phyloP scores from a whole-genome alignment of 2,888 invertebrate species.

The Itoplectis maculator region DNA sequence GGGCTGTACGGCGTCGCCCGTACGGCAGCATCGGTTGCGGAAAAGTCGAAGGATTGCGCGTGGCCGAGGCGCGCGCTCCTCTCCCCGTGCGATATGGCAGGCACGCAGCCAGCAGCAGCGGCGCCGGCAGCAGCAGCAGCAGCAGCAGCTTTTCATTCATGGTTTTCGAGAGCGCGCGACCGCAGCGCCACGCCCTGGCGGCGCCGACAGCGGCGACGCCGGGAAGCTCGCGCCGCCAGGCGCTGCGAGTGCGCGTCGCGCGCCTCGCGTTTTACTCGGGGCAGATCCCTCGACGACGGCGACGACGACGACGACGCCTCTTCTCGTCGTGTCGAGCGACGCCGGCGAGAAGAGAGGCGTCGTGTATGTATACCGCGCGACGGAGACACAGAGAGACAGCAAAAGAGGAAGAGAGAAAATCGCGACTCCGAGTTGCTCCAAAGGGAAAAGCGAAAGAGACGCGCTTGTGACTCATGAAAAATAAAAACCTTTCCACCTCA shows the following conservation, averaged over 20 bases:
- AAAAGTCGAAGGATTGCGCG: slow-evolving; percentile 65
- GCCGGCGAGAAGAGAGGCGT: too few relatives aligned
- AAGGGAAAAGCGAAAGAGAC: too few relatives aligned
- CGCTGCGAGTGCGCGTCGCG: slow-evolving; percentile 17
- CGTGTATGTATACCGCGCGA: not conserved
- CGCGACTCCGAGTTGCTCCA: not conserved
- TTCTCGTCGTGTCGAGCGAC: slow-evolving; percentile 34
- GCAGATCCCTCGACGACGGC: slow-evolving; percentile 30
- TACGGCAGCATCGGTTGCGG: slow-evolving; percentile 27
- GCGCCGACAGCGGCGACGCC: slow-evolving; percentile 54
- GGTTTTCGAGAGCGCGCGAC: slow-evolving; percentile 74
- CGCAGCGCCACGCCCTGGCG: slow-evolving; percentile 72
- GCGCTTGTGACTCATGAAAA: too few relatives aligned
- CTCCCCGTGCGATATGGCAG: slow-evolving; percentile 44
- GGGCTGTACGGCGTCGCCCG: slow-evolving; percentile 7
- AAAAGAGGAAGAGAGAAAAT: not conserved
- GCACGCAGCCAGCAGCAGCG: slow-evolving; percentile 55
- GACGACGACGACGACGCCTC: not conserved
- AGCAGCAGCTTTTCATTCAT: slow-evolving; percentile 79
- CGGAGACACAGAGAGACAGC: not conserved
- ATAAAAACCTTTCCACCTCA: too few relatives aligned
- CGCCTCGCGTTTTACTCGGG: not conserved
- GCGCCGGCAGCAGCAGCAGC: slow-evolving; percentile 45
- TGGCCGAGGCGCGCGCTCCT: slow-evolving; percentile 51
- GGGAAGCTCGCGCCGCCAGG: slow-evolving; percentile 40